Percentiles rank a stretch among this genome's conserved stretches.
Evolutionary conservation across 2,113 vertebrate species (phyloP).

Genomic region (Tetraodon nigroviridis): DNA sequence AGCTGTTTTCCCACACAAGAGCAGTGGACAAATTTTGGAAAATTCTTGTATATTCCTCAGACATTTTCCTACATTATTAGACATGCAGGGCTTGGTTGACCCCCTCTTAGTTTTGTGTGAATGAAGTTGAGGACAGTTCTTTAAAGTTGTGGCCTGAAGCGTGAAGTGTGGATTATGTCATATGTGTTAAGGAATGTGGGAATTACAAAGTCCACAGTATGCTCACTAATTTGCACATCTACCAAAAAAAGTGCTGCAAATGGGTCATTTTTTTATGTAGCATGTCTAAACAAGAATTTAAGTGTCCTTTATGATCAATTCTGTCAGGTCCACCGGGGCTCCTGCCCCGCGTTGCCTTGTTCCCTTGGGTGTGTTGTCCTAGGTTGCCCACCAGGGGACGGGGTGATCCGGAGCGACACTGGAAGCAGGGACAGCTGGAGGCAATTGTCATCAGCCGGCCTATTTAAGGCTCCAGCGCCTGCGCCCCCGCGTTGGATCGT

Average conservation of each 20-base stretch:
- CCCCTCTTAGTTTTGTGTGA: slow-evolving; percentile 7
- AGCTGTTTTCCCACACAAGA: neutral
- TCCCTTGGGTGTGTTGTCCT: too few species aligned
- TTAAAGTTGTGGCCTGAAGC: slow-evolving; percentile 51
- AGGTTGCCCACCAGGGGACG: too few species aligned
- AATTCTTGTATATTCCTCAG: neutral
- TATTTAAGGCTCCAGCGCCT: too few species aligned
- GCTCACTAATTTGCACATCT: neutral
- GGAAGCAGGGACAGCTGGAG: too few species aligned
- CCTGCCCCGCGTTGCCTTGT: too few species aligned
- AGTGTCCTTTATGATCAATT: too few species aligned
- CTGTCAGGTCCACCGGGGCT: too few species aligned
- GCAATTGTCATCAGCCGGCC: too few species aligned
- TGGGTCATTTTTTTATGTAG: neutral
- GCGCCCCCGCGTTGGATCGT: too few species aligned
- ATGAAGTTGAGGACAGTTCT: slow-evolving; percentile 25
- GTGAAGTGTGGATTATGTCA: slow-evolving; percentile 41
- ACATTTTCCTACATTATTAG: neutral
- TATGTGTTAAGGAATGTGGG: slow-evolving; percentile 52
- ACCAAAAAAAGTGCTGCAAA: neutral
- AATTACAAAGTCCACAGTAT: slow-evolving; percentile 13
- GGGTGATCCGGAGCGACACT: too few species aligned
- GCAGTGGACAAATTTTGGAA: neutral
- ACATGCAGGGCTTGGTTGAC: slow-evolving; percentile 1
- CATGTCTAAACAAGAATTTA: too few species aligned